Percentiles rank a stretch among this genome's conserved stretches.
Conservation (phyloP, 1,140 invertebrate genomes). For the Drosophila neocordata region DNA sequence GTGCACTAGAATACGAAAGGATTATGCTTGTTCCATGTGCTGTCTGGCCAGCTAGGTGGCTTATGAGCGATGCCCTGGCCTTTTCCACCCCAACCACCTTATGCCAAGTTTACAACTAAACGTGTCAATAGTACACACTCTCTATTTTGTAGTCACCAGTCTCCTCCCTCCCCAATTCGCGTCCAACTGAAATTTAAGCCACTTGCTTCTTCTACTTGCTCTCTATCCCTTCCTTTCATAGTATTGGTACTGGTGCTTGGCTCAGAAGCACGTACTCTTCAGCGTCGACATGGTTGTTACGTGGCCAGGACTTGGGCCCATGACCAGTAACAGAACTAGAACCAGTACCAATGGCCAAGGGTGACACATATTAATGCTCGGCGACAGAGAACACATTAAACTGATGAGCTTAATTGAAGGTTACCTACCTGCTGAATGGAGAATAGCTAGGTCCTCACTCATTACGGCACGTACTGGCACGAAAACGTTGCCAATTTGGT, state of each 20-base stretch:
- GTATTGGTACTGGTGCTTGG: conserved; percentile 25
- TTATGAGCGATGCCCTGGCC: conserved; percentile 54
- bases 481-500: conserved; percentile 53
- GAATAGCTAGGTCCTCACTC: conserved; percentile 26
- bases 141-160: conserved; percentile 32
- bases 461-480: conserved; percentile 49
- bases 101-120: conserved; percentile 71
- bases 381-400: conserved; percentile 76
- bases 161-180: conserved; percentile 39
- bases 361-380: conserved; percentile 74
- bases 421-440: conserved; percentile 54
- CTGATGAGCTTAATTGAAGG: conserved; percentile 80
- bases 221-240: not conserved
- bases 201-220: conserved; percentile 32
- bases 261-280: conserved; percentile 59
- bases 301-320: conserved; percentile 30
- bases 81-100: not conserved
- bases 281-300: conserved; percentile 72
- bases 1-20: conserved; percentile 63
- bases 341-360: conserved; percentile 5
- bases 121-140: conserved; percentile 67
- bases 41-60: conserved; percentile 28
- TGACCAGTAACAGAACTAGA: not conserved
- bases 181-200: conserved; percentile 63
- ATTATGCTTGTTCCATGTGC: conserved; percentile 72